Percentiles rank a stretch among this genome's conserved stretches.
These are phyloP conservation scores for Parthenolecanium corni DNA, from an alignment of 2,888 invertebrate genomes.

Conservation along the genomic window DNA sequence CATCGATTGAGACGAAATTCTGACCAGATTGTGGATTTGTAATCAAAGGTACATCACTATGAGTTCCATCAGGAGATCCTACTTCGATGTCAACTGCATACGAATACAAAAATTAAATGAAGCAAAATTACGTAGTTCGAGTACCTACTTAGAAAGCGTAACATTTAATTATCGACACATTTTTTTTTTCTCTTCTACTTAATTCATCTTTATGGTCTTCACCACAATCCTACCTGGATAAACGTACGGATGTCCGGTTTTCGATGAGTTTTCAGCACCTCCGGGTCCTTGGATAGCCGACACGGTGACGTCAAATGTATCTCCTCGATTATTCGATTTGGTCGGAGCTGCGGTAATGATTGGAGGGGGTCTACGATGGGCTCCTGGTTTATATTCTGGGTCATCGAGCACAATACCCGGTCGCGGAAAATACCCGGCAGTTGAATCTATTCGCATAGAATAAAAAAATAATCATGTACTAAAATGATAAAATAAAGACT, in stretches of 20 bases:
- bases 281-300: slow-evolving; percentile 76
- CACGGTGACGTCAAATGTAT: slow-evolving; percentile 78
- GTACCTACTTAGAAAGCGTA: not conserved
- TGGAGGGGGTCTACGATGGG: slow-evolving; percentile 36
- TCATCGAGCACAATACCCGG: slow-evolving; percentile 81
- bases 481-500: no score
- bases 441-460: slow-evolving; percentile 18
- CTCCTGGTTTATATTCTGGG: slow-evolving; percentile 62
- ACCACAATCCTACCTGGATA: slow-evolving; percentile 41
- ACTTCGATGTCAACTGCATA: slow-evolving; percentile 30
- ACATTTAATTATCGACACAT: not conserved
- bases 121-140: not conserved
- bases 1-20: slow-evolving; percentile 83
- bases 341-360: slow-evolving; percentile 39
- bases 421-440: slow-evolving; percentile 52
- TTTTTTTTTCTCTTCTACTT: no score
- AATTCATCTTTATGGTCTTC: no score
- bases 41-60: slow-evolving; percentile 48
- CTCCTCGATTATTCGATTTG: slow-evolving; percentile 47
- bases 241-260: slow-evolving; percentile 44
- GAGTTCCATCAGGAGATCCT: slow-evolving; percentile 44
- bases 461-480: not conserved
- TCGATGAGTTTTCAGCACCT: slow-evolving; percentile 38
- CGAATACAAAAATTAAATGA: not conserved
- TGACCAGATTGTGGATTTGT: slow-evolving; percentile 62